phyloP scores from a whole-genome alignment of 2,888 invertebrate genomes.

The Malthinus seriepunctatus region DNA sequence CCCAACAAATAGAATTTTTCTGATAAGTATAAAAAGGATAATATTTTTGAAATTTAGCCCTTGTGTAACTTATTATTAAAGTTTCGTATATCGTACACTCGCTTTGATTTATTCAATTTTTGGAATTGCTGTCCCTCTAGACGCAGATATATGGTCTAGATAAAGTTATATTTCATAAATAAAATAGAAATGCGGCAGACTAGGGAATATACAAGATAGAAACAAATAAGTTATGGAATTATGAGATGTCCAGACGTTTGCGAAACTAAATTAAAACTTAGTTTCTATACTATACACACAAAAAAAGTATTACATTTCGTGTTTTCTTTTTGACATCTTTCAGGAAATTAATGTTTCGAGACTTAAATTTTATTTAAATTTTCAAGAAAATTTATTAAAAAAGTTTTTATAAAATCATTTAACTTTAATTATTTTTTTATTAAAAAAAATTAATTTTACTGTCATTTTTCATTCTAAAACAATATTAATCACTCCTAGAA shows the following conservation, averaged over 20 bases:
- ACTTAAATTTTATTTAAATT: slow-evolving; percentile 11
- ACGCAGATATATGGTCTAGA: slow-evolving; percentile 48
- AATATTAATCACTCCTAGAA: too few species aligned
- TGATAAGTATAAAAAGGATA: slow-evolving; percentile 41
- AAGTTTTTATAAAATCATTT: not conserved
- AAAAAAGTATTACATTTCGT: slow-evolving; percentile 8
- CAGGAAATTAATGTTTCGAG: slow-evolving; percentile 28
- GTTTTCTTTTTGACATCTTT: slow-evolving; percentile 21
- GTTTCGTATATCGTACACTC: slow-evolving; percentile 14
- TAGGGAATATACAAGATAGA: slow-evolving; percentile 33
- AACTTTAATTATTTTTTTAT: too few species aligned
- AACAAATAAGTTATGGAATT: slow-evolving; percentile 34
- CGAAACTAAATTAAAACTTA: slow-evolving; percentile 37
- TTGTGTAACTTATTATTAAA: slow-evolving; percentile 22
- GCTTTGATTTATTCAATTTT: slow-evolving; percentile 51
- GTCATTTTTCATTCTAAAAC: too few species aligned
- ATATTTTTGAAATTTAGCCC: slow-evolving; percentile 26
- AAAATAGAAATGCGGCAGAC: slow-evolving; percentile 29
- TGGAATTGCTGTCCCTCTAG: slow-evolving; percentile 43
- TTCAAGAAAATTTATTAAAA: slow-evolving; percentile 1
- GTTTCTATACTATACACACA: slow-evolving; percentile 17
- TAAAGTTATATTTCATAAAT: slow-evolving; percentile 43
- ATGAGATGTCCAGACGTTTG: slow-evolving; percentile 31
- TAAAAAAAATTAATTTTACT: too few species aligned
- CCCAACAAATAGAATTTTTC: slow-evolving; percentile 52